phyloP scores from a whole-genome alignment of 2,113 vertebrate species.

The Zosterops lateralis region DNA sequence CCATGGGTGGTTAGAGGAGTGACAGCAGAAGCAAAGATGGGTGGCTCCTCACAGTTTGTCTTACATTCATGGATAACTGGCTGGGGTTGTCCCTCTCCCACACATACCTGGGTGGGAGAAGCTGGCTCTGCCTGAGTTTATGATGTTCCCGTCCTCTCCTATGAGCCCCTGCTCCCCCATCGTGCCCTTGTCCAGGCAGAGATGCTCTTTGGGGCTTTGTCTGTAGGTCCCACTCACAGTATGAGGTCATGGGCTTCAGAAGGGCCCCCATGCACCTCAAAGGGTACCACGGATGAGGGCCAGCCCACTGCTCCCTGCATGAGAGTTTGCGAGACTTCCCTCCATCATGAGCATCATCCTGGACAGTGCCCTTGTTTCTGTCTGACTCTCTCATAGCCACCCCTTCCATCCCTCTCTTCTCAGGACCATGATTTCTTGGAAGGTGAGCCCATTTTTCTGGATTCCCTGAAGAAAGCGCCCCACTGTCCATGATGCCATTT shows the following conservation, averaged over 20 bases:
- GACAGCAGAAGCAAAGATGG: neutral
- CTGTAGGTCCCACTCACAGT: neutral
- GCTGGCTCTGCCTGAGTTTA: neutral
- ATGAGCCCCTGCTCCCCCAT: neutral
- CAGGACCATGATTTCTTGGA: neutral
- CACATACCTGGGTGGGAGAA: neutral
- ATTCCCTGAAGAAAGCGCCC: neutral
- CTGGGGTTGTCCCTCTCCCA: neutral
- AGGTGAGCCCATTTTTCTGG: neutral
- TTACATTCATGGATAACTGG: rapidly evolving
- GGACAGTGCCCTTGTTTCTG: neutral
- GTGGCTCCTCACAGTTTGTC: neutral
- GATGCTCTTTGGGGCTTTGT: neutral
- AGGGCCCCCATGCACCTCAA: no score
- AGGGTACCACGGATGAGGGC: rapidly evolving
- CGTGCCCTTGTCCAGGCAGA: neutral
- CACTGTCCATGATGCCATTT: neutral
- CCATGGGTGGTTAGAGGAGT: neutral
- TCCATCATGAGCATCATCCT: neutral
- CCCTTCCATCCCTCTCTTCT: neutral
- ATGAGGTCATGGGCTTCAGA: neutral
- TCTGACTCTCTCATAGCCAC: neutral
- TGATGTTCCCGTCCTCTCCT: neutral
- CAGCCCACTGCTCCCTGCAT: neutral
- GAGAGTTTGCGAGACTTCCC: neutral